phyloP scores from a whole-genome alignment of 2,888 invertebrate species.

The Trachelus tabidus region DNA sequence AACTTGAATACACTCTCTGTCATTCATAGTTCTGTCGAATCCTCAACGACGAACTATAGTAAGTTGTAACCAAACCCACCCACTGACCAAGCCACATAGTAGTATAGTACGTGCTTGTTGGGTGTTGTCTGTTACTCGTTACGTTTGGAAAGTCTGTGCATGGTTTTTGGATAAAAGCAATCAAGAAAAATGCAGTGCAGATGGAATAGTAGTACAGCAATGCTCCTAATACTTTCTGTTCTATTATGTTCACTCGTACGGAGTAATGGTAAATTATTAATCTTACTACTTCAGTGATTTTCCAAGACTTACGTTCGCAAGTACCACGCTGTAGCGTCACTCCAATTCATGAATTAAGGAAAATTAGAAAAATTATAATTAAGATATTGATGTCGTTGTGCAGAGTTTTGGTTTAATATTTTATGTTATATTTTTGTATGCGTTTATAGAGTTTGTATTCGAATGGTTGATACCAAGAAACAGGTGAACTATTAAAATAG shows the following conservation, averaged over 20 bases:
- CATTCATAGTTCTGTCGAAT: not conserved
- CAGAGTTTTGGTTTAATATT: not conserved
- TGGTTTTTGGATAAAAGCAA: not conserved
- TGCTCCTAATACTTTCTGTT: not conserved
- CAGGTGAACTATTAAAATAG: not conserved
- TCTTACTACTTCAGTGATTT: not conserved
- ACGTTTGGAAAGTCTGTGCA: slow-evolving; percentile 3
- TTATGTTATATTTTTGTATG: not conserved
- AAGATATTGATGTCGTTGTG: not conserved
- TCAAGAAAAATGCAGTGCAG: not conserved
- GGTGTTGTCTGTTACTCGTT: slow-evolving; percentile 19
- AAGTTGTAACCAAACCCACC: not conserved
- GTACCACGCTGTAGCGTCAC: not conserved
- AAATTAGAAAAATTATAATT: not conserved
- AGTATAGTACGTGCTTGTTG: slow-evolving; percentile 10
- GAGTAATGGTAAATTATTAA: slow-evolving; percentile 1
- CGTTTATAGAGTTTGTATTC: not conserved
- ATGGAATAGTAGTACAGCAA: not conserved
- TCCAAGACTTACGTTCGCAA: not conserved
- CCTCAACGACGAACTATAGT: not conserved
- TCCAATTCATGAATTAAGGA: not conserved
- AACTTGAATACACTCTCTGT: not conserved
- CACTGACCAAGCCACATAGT: not conserved
- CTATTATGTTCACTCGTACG: not conserved
- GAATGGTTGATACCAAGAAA: not conserved